These are phyloP conservation scores for Hydraecia micacea DNA, from an alignment of 2,888 invertebrate genomes.

Conservation along the genomic window DNA sequence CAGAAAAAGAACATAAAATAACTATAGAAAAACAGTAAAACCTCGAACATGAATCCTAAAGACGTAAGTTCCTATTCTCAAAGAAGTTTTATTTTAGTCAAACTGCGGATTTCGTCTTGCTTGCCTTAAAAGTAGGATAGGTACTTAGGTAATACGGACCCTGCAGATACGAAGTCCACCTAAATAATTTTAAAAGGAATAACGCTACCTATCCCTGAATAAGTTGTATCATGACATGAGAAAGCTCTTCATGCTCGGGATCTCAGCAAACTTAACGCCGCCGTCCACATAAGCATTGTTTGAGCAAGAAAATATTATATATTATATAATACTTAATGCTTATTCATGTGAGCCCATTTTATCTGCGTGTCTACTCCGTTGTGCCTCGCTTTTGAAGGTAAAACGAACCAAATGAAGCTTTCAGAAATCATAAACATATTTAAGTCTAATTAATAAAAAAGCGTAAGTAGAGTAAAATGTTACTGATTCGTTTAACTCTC, in stretches of 20 bases:
- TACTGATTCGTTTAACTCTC: background rate
- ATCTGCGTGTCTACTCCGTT: background rate
- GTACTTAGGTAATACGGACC: background rate
- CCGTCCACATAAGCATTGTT: background rate
- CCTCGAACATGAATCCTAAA: conserved; percentile 39
- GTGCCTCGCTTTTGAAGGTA: too few relatives aligned
- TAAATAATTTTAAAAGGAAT: background rate
- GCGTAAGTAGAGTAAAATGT: background rate
- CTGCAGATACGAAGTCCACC: background rate
- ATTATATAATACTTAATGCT: too few relatives aligned
- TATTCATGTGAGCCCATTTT: background rate
- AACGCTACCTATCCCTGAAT: background rate
- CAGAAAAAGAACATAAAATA: background rate
- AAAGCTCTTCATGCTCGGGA: background rate
- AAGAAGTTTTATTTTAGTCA: background rate
- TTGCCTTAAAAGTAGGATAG: background rate
- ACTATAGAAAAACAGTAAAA: conserved; percentile 8
- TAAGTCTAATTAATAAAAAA: background rate
- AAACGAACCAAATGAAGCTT: background rate
- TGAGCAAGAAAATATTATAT: background rate
- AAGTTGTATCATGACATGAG: background rate
- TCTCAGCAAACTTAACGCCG: background rate
- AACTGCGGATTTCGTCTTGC: background rate
- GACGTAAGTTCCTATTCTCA: conserved; percentile 49
- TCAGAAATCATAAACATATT: background rate